Percentiles rank a stretch among this genome's conserved stretches.
These are phyloP conservation scores for Ailurus styani DNA, from an alignment of 2,113 vertebrate species.

Conservation along the genomic window DNA sequence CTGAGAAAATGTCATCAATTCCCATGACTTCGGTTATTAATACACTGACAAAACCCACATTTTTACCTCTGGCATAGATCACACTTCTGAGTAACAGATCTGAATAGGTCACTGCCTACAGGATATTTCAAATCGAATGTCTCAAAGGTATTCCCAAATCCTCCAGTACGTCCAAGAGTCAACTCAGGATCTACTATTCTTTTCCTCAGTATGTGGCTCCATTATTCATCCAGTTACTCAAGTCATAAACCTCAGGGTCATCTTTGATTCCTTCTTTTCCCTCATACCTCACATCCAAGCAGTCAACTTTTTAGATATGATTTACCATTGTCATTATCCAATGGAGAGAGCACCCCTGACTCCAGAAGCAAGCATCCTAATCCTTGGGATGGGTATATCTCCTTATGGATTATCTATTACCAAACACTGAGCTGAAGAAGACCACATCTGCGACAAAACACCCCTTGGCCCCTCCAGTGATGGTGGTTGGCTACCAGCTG, in stretches of 20 bases:
- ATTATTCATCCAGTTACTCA: neutral
- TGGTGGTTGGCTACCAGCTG: neutral
- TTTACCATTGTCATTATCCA: neutral
- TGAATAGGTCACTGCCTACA: neutral
- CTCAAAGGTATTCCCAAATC: neutral
- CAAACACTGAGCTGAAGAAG: neutral
- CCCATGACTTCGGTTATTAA: neutral
- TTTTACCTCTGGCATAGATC: neutral
- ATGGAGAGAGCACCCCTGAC: neutral
- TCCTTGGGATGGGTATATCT: neutral
- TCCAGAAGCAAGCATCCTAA: neutral
- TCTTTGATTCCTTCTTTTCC: neutral
- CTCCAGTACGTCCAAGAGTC: neutral
- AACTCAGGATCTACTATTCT: neutral
- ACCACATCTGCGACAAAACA: neutral
- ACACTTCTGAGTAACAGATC: neutral
- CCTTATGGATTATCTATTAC: neutral
- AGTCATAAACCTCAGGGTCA: neutral
- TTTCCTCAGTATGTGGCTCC: neutral
- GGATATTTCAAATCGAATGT: neutral
- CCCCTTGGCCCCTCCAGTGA: neutral
- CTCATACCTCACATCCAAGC: neutral
- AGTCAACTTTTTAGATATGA: neutral
- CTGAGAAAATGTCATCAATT: neutral
- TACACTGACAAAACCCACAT: neutral